Evolutionary conservation across 2,888 invertebrate genomes (phyloP).

Genomic region (Pristionchus mayeri): DNA sequence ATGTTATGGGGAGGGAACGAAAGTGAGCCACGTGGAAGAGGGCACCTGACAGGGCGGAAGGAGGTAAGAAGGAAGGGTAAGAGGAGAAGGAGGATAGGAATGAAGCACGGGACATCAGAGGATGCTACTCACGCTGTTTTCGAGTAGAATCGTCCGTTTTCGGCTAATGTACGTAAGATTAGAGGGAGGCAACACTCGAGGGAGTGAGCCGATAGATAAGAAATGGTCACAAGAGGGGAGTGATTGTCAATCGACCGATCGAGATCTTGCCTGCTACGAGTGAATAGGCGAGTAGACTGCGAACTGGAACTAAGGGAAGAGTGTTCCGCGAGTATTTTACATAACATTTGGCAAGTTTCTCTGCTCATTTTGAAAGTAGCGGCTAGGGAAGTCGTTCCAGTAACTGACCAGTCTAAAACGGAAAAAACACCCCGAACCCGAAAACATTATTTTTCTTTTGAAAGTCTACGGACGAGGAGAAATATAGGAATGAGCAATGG

Average conservation of each 20-base stretch:
- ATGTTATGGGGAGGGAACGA: background rate
- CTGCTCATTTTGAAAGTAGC: no score
- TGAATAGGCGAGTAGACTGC: no score
- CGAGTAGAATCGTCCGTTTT: background rate
- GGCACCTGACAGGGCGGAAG: conserved; percentile 27
- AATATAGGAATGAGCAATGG: background rate
- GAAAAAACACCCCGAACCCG: no score
- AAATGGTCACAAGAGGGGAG: conserved; percentile 4
- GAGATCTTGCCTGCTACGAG: no score
- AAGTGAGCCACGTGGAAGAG: conserved; percentile 36
- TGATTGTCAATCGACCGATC: background rate
- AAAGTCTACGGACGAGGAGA: background rate
- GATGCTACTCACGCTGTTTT: background rate
- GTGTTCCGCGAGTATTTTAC: no score
- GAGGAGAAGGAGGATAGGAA: background rate
- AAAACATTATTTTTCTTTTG: no score
- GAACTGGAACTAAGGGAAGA: no score
- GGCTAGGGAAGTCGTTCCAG: background rate
- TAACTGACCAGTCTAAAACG: no score
- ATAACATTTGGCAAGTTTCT: no score
- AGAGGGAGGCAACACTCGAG: background rate
- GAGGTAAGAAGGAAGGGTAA: background rate
- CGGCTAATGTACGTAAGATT: no score
- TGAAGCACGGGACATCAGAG: background rate
- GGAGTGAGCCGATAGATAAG: conserved; percentile 34